Evolutionary conservation across 2,113 vertebrate species (phyloP), one percentile per base, ranked within the genome.

Genomic region (Macrotis lagotis): DNA sequence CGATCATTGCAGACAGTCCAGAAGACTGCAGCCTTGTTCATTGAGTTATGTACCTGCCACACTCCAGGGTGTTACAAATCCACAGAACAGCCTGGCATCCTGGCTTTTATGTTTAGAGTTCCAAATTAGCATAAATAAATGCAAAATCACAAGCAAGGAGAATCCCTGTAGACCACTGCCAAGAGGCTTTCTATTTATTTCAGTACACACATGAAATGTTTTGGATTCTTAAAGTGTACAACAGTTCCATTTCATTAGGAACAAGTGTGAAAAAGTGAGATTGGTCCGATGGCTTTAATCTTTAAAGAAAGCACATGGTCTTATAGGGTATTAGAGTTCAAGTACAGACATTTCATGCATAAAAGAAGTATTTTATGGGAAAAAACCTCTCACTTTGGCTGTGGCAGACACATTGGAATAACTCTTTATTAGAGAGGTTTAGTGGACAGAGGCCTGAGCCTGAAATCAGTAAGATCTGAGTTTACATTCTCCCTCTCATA

Each of bases 121-220:
- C 90, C 53, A 94, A 97, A 94, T 94, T 94, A 94, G 92, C 91
- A 90, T 96, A 94, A 92, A 97, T 92, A 95, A 91, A 95, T 96
- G 88, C 49, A 96, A 94, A 95, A 55, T 92, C 89, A 83, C 19
- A 94, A 94, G 52, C 48, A 95, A 95, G 89, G 91, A 90, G 91
- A 94, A 88, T 94, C 88, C 59, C 93, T 51, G 89, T 8, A 83
- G 94, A 90, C 48, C 74, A n/a, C 93, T 51, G 91, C 93, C 96
- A 97, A 96, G 88, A 95, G 90, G 51, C 90, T 96, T 91, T 90
- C 53, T 91, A 92, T 95, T 96, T 96, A 93, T 96, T 95, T 96
- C 95, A 94, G 93, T 90, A 91, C n/a, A 93, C 50, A 48, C 52
- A 51, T 90, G 96, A 92, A 94, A 96, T 88, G 91, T 88, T 95